Conservation (phyloP, 2,113 vertebrate genomes). For the Erythrolamprus reginae region DNA sequence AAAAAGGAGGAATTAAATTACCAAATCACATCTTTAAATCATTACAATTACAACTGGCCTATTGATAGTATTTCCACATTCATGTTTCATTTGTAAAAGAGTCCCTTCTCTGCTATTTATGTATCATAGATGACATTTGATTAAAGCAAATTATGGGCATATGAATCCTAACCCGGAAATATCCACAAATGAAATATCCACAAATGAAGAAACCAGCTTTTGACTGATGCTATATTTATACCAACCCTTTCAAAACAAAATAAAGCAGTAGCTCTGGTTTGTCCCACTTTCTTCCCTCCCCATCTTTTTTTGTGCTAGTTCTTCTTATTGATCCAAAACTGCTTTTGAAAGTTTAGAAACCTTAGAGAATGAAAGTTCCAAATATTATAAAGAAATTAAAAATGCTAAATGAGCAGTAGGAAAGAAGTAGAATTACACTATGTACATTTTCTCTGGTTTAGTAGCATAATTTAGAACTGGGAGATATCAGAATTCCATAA, state of each 20-base stretch:
- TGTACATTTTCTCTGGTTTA: neutral
- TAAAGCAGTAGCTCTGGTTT: too few species aligned
- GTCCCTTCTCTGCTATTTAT: neutral
- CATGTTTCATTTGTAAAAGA: neutral
- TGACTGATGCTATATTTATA: neutral
- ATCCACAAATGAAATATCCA: neutral
- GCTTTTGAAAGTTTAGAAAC: too few species aligned
- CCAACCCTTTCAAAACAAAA: neutral
- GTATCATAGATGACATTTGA: neutral
- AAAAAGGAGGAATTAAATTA: neutral
- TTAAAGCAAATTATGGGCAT: neutral
- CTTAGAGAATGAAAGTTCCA: neutral
- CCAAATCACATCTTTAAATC: neutral
- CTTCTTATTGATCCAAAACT: neutral
- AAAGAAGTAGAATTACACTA: neutral
- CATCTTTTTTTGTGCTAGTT: neutral
- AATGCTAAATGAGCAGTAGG: neutral
- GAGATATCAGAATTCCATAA: neutral
- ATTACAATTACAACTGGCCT: neutral
- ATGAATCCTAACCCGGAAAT: neutral
- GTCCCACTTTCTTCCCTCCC: neutral
- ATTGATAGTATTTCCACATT: neutral
- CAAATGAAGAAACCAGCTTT: neutral
- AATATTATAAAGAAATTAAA: neutral
- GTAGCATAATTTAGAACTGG: neutral